phyloP scores from a whole-genome alignment of 2,888 invertebrate genomes.

The Caenorhabditis auriculariae region DNA sequence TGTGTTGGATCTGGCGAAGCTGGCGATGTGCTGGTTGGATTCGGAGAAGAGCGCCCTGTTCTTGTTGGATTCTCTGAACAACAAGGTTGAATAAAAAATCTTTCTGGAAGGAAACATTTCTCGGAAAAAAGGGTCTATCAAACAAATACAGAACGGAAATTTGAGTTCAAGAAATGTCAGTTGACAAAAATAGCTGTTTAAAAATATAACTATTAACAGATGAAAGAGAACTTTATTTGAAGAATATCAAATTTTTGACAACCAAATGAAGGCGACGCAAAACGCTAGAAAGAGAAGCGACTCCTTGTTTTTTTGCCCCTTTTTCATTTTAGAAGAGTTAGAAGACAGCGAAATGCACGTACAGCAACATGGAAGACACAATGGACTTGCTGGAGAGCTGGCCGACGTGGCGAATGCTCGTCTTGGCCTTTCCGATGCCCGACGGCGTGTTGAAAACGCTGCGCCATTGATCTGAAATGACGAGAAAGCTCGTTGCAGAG shows the following conservation, averaged over 20 bases:
- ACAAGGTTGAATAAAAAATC: slow-evolving; percentile 10
- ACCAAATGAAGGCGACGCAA: too few relatives aligned
- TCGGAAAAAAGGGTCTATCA: too few relatives aligned
- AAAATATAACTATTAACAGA: too few relatives aligned
- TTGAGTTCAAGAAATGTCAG: too few relatives aligned
- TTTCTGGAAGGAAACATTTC: background rate
- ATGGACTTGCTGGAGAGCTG: slow-evolving; percentile 51
- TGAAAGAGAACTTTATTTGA: too few relatives aligned
- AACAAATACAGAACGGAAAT: too few relatives aligned
- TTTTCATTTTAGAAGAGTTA: background rate
- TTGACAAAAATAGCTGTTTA: too few relatives aligned
- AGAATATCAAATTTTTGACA: too few relatives aligned
- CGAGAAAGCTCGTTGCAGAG: background rate
- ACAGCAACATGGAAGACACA: slow-evolving; percentile 57
- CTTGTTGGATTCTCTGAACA: slow-evolving; percentile 61
- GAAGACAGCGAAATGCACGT: slow-evolving; percentile 5
- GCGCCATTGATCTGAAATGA: background rate
- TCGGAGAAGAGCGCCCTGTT: slow-evolving; percentile 61
- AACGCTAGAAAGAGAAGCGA: too few relatives aligned
- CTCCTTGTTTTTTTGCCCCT: too few relatives aligned
- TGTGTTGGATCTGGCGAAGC: slow-evolving; percentile 31
- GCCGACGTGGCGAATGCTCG: slow-evolving; percentile 56
- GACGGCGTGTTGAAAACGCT: slow-evolving; percentile 6
- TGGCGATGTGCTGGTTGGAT: slow-evolving; percentile 57
- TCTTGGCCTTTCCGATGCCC: slow-evolving; percentile 2